A percentile compares a stretch with the other conserved stretches of the same genome.
These are phyloP conservation scores for Eublepharis macularius DNA, from an alignment of 2,113 vertebrate genomes.

Conservation along the genomic window DNA sequence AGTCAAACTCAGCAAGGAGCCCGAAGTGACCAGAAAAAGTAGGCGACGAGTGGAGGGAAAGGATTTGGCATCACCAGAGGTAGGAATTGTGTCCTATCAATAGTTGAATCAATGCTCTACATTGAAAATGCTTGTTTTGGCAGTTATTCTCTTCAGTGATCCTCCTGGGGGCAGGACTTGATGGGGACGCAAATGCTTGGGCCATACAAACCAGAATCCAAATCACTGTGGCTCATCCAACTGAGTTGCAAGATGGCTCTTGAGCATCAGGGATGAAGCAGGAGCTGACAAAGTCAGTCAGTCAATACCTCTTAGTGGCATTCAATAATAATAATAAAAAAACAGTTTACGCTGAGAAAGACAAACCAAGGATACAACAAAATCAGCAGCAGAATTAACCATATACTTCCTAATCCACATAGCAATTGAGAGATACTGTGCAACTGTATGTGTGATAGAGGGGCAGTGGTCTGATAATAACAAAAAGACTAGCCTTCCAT, in stretches of 20 bases:
- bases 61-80: background rate
- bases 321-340: too few relatives aligned
- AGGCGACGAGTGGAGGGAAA: background rate
- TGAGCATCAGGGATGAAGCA: too few relatives aligned
- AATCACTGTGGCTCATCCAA: background rate
- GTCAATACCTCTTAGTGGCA: too few relatives aligned
- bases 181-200: background rate
- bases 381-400: too few relatives aligned
- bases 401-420: too few relatives aligned
- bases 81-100: background rate
- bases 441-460: too few relatives aligned
- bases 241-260: too few relatives aligned
- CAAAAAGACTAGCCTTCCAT: too few relatives aligned
- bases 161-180: background rate
- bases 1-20: background rate
- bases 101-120: background rate
- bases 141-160: background rate
- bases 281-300: background rate
- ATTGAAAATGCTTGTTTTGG: background rate
- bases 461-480: too few relatives aligned
- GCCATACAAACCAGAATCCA: background rate
- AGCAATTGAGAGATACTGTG: too few relatives aligned
- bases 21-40: background rate
- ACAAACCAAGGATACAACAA: too few relatives aligned
- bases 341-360: too few relatives aligned